phyloP scores from a whole-genome alignment of 2,888 invertebrate species.

The Pogonocherus hispidulus region DNA sequence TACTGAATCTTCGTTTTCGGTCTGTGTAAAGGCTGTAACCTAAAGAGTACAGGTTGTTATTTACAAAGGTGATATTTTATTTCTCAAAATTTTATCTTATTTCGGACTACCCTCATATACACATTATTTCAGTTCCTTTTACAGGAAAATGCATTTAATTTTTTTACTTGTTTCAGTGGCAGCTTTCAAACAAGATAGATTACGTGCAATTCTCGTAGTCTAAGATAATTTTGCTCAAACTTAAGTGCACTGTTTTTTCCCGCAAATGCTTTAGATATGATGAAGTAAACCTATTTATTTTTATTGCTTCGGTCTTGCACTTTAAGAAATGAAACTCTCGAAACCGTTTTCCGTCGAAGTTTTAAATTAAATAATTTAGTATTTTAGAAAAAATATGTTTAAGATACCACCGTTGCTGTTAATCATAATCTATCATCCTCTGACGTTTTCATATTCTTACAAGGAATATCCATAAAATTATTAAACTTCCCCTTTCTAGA shows the following conservation, averaged over 20 bases:
- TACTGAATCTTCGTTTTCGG: no score
- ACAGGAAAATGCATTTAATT: no score
- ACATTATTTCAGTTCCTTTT: no score
- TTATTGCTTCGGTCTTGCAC: slow-evolving; percentile 14
- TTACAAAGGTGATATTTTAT: no score
- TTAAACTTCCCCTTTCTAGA: slow-evolving; percentile 25
- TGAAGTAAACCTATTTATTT: slow-evolving; percentile 5
- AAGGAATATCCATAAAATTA: neutral
- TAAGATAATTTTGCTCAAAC: neutral
- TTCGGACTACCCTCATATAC: no score
- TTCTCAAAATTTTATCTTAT: no score
- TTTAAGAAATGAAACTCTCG: slow-evolving; percentile 16
- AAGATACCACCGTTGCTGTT: slow-evolving; percentile 5
- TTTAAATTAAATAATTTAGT: slow-evolving; percentile 23
- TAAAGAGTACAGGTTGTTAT: no score
- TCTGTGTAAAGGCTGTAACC: no score
- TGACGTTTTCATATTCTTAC: slow-evolving; percentile 12
- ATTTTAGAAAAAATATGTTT: slow-evolving; percentile 3
- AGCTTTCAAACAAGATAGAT: neutral
- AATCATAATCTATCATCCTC: slow-evolving; percentile 17
- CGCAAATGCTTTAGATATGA: slow-evolving; percentile 3
- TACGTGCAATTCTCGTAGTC: slow-evolving; percentile 4
- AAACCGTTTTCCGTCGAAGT: slow-evolving; percentile 1
- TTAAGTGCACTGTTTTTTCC: neutral
- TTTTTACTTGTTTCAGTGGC: neutral